Conservation (phyloP, 2,888 invertebrate genomes). For the Nowickia ferox region DNA sequence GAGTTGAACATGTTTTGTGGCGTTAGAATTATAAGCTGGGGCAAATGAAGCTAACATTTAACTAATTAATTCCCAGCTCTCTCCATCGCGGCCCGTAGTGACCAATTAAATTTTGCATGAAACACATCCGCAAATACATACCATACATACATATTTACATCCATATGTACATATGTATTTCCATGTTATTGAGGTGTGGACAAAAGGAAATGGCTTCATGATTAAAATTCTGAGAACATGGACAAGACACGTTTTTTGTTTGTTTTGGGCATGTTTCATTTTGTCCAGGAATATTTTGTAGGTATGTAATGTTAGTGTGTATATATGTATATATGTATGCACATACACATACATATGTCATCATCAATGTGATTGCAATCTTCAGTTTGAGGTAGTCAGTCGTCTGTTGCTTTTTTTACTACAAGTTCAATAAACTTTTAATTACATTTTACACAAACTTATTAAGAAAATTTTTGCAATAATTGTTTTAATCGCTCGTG, state of each 20-base stretch:
- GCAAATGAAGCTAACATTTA: background rate
- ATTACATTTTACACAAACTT: conserved; percentile 21
- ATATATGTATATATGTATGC: background rate
- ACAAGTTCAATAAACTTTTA: conserved; percentile 64
- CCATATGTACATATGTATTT: background rate
- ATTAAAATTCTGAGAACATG: background rate
- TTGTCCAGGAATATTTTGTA: background rate
- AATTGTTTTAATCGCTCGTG: conserved; percentile 1
- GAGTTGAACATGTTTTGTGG: conserved; percentile 3
- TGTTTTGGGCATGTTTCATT: background rate
- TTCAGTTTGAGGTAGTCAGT: conserved; percentile 21
- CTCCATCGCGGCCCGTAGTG: background rate
- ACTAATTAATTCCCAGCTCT: conserved; percentile 12
- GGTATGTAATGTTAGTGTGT: background rate
- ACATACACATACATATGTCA: background rate
- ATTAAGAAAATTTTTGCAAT: conserved; percentile 27
- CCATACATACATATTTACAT: background rate
- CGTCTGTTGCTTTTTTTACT: background rate
- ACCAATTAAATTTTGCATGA: conserved; percentile 4
- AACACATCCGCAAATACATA: background rate
- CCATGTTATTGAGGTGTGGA: background rate
- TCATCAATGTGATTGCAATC: conserved; percentile 3
- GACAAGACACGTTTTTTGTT: conserved; percentile 24
- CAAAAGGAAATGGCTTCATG: conserved; percentile 23
- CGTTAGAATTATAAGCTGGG: background rate